Conservation (phyloP, 2,888 invertebrate species). For the Limnephilus rhombicus region DNA sequence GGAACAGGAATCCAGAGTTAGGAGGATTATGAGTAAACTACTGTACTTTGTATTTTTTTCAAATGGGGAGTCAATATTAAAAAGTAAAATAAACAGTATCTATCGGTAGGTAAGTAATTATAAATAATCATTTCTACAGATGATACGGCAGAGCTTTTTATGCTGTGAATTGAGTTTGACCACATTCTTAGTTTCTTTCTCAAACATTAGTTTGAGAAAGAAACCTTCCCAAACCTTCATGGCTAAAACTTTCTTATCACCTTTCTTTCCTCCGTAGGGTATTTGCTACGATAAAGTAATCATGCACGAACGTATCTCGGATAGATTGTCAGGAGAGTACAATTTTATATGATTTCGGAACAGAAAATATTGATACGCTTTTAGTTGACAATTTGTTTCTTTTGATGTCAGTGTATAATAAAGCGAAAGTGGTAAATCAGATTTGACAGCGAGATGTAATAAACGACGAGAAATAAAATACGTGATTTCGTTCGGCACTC, state of each 20-base stretch:
- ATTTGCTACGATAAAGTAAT: background rate
- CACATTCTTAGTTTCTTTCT: too few species aligned
- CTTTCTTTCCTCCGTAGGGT: background rate
- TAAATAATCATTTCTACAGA: too few species aligned
- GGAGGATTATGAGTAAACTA: too few species aligned
- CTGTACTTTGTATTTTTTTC: too few species aligned
- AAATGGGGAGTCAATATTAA: too few species aligned
- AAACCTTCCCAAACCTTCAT: background rate
- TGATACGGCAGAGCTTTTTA: too few species aligned
- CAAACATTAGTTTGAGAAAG: too few species aligned
- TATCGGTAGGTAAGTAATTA: too few species aligned
- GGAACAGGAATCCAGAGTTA: too few species aligned
- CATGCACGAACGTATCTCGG: background rate
- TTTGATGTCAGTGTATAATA: background rate
- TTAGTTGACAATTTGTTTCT: conserved; percentile 1
- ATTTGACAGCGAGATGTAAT: background rate
- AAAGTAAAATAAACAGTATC: too few species aligned
- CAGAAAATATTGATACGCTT: background rate
- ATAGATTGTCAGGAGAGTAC: background rate
- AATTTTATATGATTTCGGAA: background rate
- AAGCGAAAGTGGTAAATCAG: background rate
- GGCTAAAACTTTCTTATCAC: background rate
- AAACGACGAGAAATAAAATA: background rate
- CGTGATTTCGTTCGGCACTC: background rate
- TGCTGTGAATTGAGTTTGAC: too few species aligned